These are phyloP conservation scores for Pinna nobilis DNA, from an alignment of 1,140 invertebrate species.

Conservation along the genomic window DNA sequence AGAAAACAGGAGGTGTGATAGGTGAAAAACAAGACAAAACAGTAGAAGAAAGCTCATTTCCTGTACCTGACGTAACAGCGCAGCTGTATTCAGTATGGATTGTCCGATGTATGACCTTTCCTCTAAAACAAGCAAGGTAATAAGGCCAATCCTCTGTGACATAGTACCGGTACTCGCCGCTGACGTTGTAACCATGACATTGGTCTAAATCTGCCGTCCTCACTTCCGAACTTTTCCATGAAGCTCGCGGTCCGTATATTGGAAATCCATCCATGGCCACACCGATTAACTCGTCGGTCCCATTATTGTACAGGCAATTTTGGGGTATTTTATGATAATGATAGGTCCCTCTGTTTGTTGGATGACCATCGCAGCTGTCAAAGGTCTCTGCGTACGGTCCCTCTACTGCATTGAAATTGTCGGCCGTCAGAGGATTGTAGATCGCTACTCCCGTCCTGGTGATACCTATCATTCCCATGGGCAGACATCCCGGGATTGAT, in stretches of 20 bases:
- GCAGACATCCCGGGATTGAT: constrained; percentile 7
- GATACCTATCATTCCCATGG: constrained; percentile 30
- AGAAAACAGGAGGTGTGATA: background rate
- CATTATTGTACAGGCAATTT: constrained; percentile 23
- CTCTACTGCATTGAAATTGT: constrained; percentile 26
- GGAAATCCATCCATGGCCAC: constrained; percentile 35
- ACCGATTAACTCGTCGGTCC: constrained; percentile 30
- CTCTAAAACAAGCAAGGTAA: constrained; percentile 28
- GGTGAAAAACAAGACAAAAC: background rate
- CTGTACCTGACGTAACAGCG: background rate
- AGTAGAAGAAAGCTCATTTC: too few relatives aligned
- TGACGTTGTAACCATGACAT: constrained; percentile 24
- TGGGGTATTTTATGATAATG: constrained; percentile 34
- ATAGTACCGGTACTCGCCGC: constrained; percentile 33
- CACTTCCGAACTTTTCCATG: background rate
- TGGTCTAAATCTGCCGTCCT: constrained; percentile 29
- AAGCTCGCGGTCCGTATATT: constrained; percentile 29
- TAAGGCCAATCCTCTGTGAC: constrained; percentile 29
- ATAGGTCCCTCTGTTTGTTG: background rate
- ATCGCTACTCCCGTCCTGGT: constrained; percentile 32
- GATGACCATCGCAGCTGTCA: constrained; percentile 38
- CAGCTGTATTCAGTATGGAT: background rate
- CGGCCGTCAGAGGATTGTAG: constrained; percentile 20
- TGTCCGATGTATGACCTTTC: constrained; percentile 4
- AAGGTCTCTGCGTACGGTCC: constrained; percentile 19